Percentiles rank a stretch among this genome's conserved stretches.
These are phyloP conservation scores for Morpho achilles DNA, from an alignment of 2,888 invertebrate genomes.

Conservation along the genomic window DNA sequence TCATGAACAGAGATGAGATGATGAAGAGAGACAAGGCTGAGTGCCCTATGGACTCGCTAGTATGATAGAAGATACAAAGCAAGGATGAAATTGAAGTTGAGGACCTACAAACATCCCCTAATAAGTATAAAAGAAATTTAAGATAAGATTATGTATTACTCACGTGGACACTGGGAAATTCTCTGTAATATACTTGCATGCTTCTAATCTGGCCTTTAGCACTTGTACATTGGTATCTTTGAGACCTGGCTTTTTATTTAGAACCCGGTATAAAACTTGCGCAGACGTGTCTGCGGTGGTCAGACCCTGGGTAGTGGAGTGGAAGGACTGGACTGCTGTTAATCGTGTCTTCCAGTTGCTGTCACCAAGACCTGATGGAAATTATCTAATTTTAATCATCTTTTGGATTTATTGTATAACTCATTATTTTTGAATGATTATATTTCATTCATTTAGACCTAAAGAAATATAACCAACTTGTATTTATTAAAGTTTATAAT, in stretches of 20 bases:
- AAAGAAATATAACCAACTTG: too few relatives aligned
- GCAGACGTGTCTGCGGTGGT: constrained; percentile 82
- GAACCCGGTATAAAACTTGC: constrained; percentile 86
- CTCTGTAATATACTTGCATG: constrained; percentile 87
- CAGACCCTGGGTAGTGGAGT: constrained; percentile 80
- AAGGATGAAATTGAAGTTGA: too few relatives aligned
- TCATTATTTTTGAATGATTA: too few relatives aligned
- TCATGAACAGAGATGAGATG: too few relatives aligned
- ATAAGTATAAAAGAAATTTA: too few relatives aligned
- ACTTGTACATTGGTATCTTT: constrained; percentile 96
- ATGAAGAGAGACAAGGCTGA: too few relatives aligned
- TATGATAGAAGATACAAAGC: too few relatives aligned
- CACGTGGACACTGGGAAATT: constrained; percentile 85
- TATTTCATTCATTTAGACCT: too few relatives aligned
- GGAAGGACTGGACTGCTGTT: constrained; percentile 85
- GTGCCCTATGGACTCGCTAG: too few relatives aligned
- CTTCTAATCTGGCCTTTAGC: constrained; percentile 88
- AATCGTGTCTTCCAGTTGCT: constrained; percentile 93
- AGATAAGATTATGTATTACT: constrained; percentile 35
- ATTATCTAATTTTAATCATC: background rate
- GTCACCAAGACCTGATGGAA: constrained; percentile 81
- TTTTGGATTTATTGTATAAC: background rate
- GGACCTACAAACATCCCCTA: too few relatives aligned
- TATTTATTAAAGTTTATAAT: too few relatives aligned
- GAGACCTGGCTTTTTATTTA: constrained; percentile 91